Conservation (phyloP, 2,113 vertebrate species). For the Ophthalmolycus amberensis region DNA sequence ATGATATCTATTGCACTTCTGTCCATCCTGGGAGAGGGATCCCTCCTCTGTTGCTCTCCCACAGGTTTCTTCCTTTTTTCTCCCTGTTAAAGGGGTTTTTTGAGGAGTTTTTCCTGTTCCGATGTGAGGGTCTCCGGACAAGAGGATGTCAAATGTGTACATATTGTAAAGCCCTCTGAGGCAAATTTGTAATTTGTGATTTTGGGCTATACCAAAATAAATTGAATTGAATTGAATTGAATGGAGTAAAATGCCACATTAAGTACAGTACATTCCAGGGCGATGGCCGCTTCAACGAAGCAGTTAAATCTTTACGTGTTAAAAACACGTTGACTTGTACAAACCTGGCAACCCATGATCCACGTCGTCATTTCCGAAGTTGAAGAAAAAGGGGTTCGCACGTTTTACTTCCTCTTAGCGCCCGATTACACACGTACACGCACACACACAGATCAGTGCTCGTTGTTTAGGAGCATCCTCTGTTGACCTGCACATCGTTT, state of each 20-base stretch:
- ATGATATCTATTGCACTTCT: no score
- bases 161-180: no score
- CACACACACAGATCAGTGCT: background rate
- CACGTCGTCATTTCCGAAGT: constrained; percentile 77
- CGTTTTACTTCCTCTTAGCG: constrained; percentile 15
- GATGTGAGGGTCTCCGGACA: no score
- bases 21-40: no score
- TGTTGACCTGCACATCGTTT: background rate
- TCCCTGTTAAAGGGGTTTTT: no score
- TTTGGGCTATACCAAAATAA: no score
- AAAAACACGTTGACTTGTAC: background rate
- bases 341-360: constrained; percentile 72
- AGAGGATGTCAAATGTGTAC: no score
- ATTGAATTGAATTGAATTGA: no score
- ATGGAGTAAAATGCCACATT: background rate
- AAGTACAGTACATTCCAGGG: background rate
- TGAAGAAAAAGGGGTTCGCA: constrained; percentile 29
- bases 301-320: background rate
- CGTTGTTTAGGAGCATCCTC: background rate
- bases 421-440: background rate
- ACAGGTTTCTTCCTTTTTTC: no score
- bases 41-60: no score
- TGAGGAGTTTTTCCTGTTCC: no score
- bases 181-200: no score
- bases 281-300: background rate